phyloP scores from a whole-genome alignment of 2,797 vertebrate species.

The Pipistrellus pygmaeus region DNA sequence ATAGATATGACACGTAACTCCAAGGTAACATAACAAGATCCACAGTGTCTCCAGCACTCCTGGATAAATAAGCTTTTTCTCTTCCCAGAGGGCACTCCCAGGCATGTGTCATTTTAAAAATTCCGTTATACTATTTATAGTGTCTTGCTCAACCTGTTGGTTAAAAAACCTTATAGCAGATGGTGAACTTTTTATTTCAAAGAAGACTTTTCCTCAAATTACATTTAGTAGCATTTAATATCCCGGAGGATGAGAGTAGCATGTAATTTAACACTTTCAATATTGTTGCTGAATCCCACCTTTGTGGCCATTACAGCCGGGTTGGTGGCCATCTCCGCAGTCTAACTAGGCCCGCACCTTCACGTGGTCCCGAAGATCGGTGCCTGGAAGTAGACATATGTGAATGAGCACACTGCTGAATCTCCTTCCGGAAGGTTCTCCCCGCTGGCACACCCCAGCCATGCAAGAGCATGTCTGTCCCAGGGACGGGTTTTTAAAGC shows the following conservation, averaged over 20 bases:
- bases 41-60: neutral
- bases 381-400: neutral
- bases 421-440: neutral
- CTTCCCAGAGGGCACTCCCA: neutral
- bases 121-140: neutral
- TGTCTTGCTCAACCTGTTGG: neutral
- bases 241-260: neutral
- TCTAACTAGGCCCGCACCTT: neutral
- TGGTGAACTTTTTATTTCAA: neutral
- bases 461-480: neutral
- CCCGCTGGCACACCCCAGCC: neutral
- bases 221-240: neutral
- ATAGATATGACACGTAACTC: rapidly evolving
- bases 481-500: neutral
- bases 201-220: neutral
- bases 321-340: no score
- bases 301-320: neutral
- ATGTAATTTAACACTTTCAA: neutral
- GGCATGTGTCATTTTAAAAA: neutral
- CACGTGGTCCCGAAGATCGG: rapidly evolving
- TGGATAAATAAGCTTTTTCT: neutral
- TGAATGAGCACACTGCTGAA: neutral
- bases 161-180: neutral
- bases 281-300: neutral
- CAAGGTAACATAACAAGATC: neutral